A percentile compares a stretch with the other conserved stretches of the same genome.
Evolutionary conservation across 2,888 invertebrate species (phyloP).

Genomic region (Pharmacophagus antenor): DNA sequence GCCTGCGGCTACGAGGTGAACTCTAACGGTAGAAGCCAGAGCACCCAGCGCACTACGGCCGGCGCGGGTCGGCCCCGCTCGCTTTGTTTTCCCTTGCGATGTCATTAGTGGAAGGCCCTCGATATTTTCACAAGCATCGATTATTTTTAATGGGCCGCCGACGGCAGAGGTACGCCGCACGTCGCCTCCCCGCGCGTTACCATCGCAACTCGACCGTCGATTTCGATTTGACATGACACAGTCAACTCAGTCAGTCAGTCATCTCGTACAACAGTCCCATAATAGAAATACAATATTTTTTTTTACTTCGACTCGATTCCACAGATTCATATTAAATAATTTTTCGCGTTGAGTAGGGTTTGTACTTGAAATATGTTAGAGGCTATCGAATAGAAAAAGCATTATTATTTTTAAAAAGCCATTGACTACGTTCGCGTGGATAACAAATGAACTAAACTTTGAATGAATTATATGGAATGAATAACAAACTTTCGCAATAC

Average conservation of each 20-base stretch:
- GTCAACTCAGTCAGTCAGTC: background rate
- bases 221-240: too few species aligned
- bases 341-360: too few species aligned
- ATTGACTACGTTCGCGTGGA: too few species aligned
- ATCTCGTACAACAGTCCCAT: too few species aligned
- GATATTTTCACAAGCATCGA: conserved; percentile 76
- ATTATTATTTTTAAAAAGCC: too few species aligned
- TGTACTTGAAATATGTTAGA: too few species aligned
- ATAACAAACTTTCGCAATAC: too few species aligned
- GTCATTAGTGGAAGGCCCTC: conserved; percentile 78
- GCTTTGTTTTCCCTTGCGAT: conserved; percentile 75
- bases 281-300: background rate
- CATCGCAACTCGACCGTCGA: conserved; percentile 35
- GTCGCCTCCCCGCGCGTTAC: conserved; percentile 39
- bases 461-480: too few species aligned
- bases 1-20: conserved; percentile 11
- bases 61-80: conserved; percentile 46
- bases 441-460: too few species aligned
- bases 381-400: too few species aligned
- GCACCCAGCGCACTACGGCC: conserved; percentile 33
- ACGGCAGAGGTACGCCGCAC: conserved; percentile 55
- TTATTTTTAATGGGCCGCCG: conserved; percentile 77
- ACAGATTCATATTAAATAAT: too few species aligned
- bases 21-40: conserved; percentile 31
- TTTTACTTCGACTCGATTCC: too few species aligned